A percentile compares a stretch with the other conserved stretches of the same genome.
Evolutionary conservation across 2,888 invertebrate species (phyloP).

Genomic region (Cheilosia scutellata): DNA sequence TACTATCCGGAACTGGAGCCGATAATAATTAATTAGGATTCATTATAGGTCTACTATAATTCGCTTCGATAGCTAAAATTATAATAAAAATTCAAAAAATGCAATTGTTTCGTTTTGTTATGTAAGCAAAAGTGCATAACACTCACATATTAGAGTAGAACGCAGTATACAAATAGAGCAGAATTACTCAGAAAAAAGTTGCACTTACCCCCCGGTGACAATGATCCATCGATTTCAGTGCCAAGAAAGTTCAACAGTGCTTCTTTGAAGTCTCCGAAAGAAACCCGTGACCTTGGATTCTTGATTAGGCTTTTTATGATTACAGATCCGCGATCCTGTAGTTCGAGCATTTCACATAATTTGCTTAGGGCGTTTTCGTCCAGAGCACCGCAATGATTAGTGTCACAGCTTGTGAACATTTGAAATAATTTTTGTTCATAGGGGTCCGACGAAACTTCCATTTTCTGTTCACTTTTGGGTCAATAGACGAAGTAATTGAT

Average conservation of each 20-base stretch:
- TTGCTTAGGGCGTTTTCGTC: constrained; percentile 88
- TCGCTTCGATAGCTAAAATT: not conserved
- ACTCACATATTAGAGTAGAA: constrained; percentile 14
- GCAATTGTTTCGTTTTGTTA: constrained; percentile 34
- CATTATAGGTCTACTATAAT: not conserved
- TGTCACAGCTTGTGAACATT: constrained; percentile 92
- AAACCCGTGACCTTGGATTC: constrained; percentile 84
- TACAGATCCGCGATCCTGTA: constrained; percentile 89
- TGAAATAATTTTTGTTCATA: constrained; percentile 92
- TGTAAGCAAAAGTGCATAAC: constrained; percentile 58
- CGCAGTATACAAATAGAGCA: constrained; percentile 37
- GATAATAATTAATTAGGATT: not conserved
- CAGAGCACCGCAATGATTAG: constrained; percentile 88
- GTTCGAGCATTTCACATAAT: constrained; percentile 91
- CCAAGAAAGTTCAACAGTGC: constrained; percentile 89
- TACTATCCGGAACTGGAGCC: not conserved
- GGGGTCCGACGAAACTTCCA: constrained; percentile 86
- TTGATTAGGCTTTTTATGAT: constrained; percentile 87
- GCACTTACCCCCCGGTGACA: constrained; percentile 70
- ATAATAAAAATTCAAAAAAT: constrained; percentile 13
- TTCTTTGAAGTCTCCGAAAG: constrained; percentile 91
- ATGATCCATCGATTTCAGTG: constrained; percentile 83
- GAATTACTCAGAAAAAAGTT: constrained; percentile 38
- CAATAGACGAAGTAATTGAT: constrained; percentile 55
- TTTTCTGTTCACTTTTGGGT: constrained; percentile 63